These are phyloP conservation scores for Pangasius krempfi DNA, from an alignment of 2,797 vertebrate species.

Conservation along the genomic window DNA sequence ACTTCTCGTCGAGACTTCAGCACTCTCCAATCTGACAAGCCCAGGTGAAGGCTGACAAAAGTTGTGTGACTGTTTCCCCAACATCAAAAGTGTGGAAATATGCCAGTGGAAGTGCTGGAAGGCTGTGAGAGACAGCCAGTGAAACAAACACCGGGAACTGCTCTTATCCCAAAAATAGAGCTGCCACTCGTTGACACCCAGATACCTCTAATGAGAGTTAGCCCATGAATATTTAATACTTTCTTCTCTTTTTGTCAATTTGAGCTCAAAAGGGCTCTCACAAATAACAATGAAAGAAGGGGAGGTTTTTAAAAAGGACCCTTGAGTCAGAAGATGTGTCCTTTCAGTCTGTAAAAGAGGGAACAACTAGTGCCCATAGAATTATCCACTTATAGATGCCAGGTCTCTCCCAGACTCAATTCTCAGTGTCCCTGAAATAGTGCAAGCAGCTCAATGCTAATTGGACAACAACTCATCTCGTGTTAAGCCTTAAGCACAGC, in stretches of 20 bases:
- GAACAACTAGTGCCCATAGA: slow-evolving; percentile 38
- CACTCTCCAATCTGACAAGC: slow-evolving; percentile 54
- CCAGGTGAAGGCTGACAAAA: slow-evolving; percentile 58
- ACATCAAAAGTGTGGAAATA: slow-evolving; percentile 58
- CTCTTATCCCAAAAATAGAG: slow-evolving; percentile 59
- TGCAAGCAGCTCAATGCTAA: not conserved
- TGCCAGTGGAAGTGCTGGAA: slow-evolving; percentile 55
- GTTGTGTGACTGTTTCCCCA: slow-evolving; percentile 54
- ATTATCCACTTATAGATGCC: slow-evolving; percentile 36
- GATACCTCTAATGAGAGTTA: slow-evolving; percentile 62
- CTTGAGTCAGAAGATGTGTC: slow-evolving; percentile 40
- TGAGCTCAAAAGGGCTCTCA: slow-evolving; percentile 57
- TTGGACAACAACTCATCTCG: not conserved
- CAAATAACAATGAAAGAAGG: slow-evolving; percentile 50
- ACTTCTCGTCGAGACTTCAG: slow-evolving; percentile 50
- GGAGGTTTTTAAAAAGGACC: slow-evolving; percentile 49
- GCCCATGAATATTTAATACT: slow-evolving; percentile 65
- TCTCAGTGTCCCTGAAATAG: not conserved
- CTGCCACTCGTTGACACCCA: slow-evolving; percentile 57
- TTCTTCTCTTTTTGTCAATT: slow-evolving; percentile 56
- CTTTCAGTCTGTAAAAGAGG: slow-evolving; percentile 54
- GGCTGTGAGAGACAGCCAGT: slow-evolving; percentile 53
- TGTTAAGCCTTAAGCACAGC: not conserved
- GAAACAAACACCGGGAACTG: slow-evolving; percentile 58
- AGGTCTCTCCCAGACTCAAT: slow-evolving; percentile 19